A percentile compares a stretch with the other conserved stretches of the same genome.
Conservation (phyloP, 92 coral and sea anemone genomes). For the Metridium senile region DNA sequence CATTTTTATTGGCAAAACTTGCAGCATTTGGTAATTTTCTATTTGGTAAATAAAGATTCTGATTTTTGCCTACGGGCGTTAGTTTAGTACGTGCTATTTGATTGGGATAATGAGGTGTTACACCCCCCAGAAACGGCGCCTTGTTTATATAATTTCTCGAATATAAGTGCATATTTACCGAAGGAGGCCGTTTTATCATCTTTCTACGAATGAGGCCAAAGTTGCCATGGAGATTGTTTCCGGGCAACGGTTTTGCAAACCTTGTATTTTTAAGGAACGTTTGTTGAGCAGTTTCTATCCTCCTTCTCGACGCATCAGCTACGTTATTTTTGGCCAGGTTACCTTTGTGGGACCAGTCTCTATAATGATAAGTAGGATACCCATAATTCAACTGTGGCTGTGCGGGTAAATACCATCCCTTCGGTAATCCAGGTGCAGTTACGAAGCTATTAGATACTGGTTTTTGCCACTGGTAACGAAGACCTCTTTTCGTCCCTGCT, state of each 20-base stretch:
- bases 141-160: constrained; percentile 8
- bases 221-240: constrained; percentile 22
- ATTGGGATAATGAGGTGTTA: background rate
- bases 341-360: constrained; percentile 71
- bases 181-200: background rate
- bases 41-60: background rate
- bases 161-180: background rate
- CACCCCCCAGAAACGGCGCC: constrained; percentile 5
- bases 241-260: constrained; percentile 16
- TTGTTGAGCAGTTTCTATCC: constrained; percentile 25
- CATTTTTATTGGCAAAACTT: background rate
- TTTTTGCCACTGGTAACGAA: background rate
- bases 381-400: background rate
- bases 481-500: background rate
- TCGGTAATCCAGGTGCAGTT: constrained; percentile 18
- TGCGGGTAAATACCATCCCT: constrained; percentile 25
- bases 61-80: no score
- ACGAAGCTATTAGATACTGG: background rate
- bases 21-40: background rate
- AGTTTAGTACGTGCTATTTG: background rate
- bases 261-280: constrained; percentile 24
- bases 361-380: constrained; percentile 28
- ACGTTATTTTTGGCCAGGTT: constrained; percentile 2
- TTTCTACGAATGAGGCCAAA: constrained; percentile 1
- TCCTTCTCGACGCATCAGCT: constrained; percentile 8